phyloP scores from a whole-genome alignment of 2,888 invertebrate genomes.

The Zygogramma bicolorata region DNA sequence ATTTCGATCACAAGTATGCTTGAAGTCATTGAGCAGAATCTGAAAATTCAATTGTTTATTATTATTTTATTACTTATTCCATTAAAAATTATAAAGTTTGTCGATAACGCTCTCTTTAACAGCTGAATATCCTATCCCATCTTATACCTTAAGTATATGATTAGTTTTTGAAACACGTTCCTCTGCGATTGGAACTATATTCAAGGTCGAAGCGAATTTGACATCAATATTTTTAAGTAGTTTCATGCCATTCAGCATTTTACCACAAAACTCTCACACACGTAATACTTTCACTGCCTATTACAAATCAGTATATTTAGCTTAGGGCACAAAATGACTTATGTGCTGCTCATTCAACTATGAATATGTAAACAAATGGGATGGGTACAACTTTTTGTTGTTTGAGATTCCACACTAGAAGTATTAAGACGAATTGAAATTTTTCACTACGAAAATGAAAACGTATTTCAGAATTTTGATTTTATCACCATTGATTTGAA shows the following conservation, averaged over 20 bases:
- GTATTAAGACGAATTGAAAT: not conserved
- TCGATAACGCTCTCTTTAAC: no score
- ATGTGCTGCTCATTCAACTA: not conserved
- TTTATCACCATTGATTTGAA: no score
- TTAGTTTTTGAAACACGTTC: no score
- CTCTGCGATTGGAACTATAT: not conserved
- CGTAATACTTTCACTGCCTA: conserved; percentile 5
- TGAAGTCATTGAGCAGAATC: no score
- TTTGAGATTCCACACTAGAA: not conserved
- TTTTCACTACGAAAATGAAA: not conserved
- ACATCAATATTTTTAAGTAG: not conserved
- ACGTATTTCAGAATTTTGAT: no score
- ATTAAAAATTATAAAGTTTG: no score
- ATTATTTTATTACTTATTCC: no score
- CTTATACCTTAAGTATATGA: no score
- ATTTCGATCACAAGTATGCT: no score
- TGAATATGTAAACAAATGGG: not conserved
- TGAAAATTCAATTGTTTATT: no score
- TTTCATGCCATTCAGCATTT: not conserved
- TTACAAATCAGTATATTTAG: not conserved
- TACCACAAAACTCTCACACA: conserved; percentile 1
- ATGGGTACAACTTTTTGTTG: not conserved
- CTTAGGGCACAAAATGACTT: not conserved
- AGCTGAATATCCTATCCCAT: no score
- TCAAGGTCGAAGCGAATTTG: not conserved